phyloP scores from a whole-genome alignment of 1,140 invertebrate genomes.

The Eriosoma lanigerum region DNA sequence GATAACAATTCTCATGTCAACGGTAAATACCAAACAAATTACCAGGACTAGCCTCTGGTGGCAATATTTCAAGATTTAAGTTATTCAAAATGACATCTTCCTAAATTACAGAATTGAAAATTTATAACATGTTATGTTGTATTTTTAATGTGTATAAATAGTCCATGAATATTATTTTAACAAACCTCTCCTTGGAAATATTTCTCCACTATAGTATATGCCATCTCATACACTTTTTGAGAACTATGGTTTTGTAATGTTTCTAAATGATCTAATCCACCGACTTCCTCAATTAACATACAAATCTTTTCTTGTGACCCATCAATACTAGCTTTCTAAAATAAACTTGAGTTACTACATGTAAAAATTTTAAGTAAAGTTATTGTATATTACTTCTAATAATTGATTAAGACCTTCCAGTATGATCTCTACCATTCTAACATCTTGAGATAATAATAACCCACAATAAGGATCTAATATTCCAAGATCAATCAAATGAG shows the following conservation, averaged over 20 bases:
- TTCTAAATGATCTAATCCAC: constrained; percentile 77
- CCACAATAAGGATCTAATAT: constrained; percentile 62
- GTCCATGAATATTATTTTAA: background rate
- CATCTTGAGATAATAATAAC: constrained; percentile 63
- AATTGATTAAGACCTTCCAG: constrained; percentile 70
- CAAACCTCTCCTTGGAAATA: constrained; percentile 70
- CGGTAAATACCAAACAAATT: constrained; percentile 18
- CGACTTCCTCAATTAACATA: constrained; percentile 66
- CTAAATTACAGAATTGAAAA: background rate
- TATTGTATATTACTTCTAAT: constrained; percentile 58
- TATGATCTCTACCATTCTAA: constrained; percentile 64
- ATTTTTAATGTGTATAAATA: background rate
- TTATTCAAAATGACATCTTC: background rate
- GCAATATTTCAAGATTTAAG: background rate
- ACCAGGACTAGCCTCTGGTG: background rate
- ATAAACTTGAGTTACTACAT: constrained; percentile 34
- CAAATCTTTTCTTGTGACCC: constrained; percentile 61
- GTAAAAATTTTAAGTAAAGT: background rate
- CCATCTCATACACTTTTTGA: constrained; percentile 80
- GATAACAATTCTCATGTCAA: background rate
- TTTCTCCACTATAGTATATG: constrained; percentile 76
- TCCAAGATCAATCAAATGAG: constrained; percentile 64
- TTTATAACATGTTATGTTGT: too few relatives aligned
- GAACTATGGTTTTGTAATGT: constrained; percentile 73
- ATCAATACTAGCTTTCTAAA: constrained; percentile 62